A percentile compares a stretch with the other conserved stretches of the same genome.
Evolutionary conservation across 2,113 vertebrate genomes (phyloP).

Genomic region (Ammodytes dubius): DNA sequence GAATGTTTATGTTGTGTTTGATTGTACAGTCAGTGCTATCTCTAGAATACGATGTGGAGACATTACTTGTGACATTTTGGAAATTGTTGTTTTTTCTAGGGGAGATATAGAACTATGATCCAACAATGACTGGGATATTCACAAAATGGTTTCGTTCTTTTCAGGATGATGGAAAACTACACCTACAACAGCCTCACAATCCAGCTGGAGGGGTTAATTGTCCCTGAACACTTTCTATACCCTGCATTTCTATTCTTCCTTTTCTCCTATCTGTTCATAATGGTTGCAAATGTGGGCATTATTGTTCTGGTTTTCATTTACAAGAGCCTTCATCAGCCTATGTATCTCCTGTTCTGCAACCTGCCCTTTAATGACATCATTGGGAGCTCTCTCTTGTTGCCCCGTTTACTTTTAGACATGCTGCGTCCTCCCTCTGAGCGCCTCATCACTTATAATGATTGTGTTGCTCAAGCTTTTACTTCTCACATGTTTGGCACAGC

Average conservation of each 20-base stretch:
- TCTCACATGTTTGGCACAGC: conserved; percentile 61
- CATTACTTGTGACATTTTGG: no score
- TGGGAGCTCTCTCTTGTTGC: conserved; percentile 64
- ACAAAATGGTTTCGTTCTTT: not conserved
- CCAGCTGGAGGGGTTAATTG: conserved; percentile 70
- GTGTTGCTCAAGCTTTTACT: conserved; percentile 73
- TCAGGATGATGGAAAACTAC: conserved; percentile 58
- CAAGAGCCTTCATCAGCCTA: conserved; percentile 70
- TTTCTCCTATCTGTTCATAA: conserved; percentile 68
- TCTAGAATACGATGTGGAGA: no score
- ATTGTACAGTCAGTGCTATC: no score
- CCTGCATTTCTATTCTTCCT: conserved; percentile 74
- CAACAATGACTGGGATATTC: no score
- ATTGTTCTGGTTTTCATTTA: conserved; percentile 46
- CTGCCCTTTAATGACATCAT: conserved; percentile 58
- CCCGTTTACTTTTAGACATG: conserved; percentile 55
- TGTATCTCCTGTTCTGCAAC: conserved; percentile 77
- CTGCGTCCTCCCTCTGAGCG: conserved; percentile 49
- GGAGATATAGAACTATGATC: no score
- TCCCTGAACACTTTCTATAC: conserved; percentile 51
- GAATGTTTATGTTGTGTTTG: no score
- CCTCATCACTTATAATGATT: conserved; percentile 66
- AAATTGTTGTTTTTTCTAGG: no score
- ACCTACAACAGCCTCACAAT: conserved; percentile 53
- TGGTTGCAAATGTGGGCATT: conserved; percentile 66